phyloP scores from a whole-genome alignment of 2,888 invertebrate genomes.

The Ephialtes manifestator region DNA sequence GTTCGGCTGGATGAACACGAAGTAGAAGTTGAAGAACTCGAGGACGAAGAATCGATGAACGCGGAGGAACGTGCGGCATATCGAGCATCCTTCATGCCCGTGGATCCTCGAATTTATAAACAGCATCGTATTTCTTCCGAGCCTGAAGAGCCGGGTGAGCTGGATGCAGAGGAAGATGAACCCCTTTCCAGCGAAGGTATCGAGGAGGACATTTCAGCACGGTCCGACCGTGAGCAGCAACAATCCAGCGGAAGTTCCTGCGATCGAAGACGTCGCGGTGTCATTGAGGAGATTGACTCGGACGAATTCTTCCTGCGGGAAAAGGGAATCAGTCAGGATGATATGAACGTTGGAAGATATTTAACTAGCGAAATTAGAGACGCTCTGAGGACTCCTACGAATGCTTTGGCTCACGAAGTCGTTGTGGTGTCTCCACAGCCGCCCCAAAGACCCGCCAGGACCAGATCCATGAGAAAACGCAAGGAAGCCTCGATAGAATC shows the following conservation, averaged over 20 bases:
- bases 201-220: constrained; percentile 77
- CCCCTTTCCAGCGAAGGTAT: constrained; percentile 75
- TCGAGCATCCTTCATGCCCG: constrained; percentile 66
- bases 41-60: constrained; percentile 57
- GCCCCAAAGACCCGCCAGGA: constrained; percentile 80
- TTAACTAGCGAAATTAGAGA: constrained; percentile 93
- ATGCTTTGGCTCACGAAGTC: constrained; percentile 88
- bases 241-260: constrained; percentile 89
- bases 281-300: constrained; percentile 94
- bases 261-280: constrained; percentile 88
- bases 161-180: constrained; percentile 70
- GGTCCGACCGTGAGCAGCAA: constrained; percentile 87
- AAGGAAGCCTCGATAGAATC: constrained; percentile 79
- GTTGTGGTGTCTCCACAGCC: constrained; percentile 81
- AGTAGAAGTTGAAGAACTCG: constrained; percentile 40
- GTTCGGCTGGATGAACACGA: constrained; percentile 47
- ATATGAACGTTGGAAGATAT: constrained; percentile 92
- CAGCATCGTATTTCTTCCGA: constrained; percentile 46
- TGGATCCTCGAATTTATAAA: constrained; percentile 67
- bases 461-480: constrained; percentile 78
- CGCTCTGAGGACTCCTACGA: constrained; percentile 90
- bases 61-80: constrained; percentile 58
- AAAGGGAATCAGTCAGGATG: constrained; percentile 93
- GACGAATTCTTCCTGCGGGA: constrained; percentile 95
- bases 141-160: constrained; percentile 44